These are phyloP conservation scores for Threskiornis aethiopicus DNA, from an alignment of 2,797 vertebrate genomes.

Conservation along the genomic window DNA sequence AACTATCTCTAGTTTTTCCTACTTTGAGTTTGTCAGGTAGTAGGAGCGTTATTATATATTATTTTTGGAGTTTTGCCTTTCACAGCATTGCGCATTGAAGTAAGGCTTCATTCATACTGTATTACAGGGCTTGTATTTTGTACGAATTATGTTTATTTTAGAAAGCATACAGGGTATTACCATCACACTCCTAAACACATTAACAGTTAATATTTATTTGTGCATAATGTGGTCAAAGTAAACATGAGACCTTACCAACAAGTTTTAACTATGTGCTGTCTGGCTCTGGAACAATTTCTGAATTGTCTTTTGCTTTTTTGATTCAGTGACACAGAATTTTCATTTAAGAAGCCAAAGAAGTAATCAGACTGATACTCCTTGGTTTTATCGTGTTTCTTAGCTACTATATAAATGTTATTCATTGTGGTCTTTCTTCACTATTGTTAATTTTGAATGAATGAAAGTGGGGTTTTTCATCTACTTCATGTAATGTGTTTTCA, in stretches of 20 bases:
- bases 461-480: not conserved
- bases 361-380: not conserved
- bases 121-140: conserved; percentile 24
- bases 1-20: not conserved
- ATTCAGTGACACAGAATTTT: not conserved
- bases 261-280: not conserved
- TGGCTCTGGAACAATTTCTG: not conserved
- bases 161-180: not conserved
- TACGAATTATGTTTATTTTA: conserved; percentile 14
- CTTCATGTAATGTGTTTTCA: not conserved
- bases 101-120: conserved; percentile 10
- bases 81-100: not conserved
- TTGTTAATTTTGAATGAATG: conserved; percentile 19
- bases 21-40: not conserved
- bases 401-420: not conserved
- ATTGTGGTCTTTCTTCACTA: conserved; percentile 22
- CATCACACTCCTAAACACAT: not conserved
- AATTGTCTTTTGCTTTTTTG: not conserved
- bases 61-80: conserved; percentile 21
- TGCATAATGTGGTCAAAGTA: conserved; percentile 10
- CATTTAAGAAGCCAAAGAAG: not conserved
- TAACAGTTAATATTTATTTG: conserved; percentile 28
- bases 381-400: not conserved
- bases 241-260: not conserved
- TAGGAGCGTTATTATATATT: not conserved